Percentiles rank a stretch among this genome's conserved stretches.
phyloP scores from a whole-genome alignment of 2,888 invertebrate genomes.

The Nymphalis polychloros region DNA sequence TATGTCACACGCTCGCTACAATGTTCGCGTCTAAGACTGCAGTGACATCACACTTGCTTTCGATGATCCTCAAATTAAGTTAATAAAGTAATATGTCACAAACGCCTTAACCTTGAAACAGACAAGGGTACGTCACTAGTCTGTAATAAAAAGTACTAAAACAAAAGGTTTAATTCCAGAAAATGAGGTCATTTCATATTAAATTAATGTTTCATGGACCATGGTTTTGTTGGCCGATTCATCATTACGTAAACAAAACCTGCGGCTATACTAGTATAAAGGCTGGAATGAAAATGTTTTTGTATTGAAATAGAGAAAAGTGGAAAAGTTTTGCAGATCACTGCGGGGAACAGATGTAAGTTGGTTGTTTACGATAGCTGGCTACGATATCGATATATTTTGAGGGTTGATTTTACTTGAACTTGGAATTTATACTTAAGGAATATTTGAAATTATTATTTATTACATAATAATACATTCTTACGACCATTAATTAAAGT shows the following conservation, averaged over 20 bases:
- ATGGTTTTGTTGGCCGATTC: constrained; percentile 19
- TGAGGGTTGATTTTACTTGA: background rate
- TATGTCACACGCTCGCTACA: too few species aligned
- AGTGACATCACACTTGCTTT: too few species aligned
- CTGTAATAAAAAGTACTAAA: constrained; percentile 1
- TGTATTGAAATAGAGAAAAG: constrained; percentile 10
- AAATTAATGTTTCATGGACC: constrained; percentile 19
- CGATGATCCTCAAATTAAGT: too few species aligned
- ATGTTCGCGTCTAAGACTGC: too few species aligned
- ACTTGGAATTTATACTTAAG: background rate
- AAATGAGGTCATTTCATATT: constrained; percentile 24
- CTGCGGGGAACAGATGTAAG: constrained; percentile 27
- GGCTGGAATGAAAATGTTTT: constrained; percentile 13
- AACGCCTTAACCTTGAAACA: background rate
- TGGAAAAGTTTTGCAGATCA: constrained; percentile 17
- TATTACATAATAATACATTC: too few species aligned
- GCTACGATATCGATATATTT: constrained; percentile 4
- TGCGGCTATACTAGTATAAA: constrained; percentile 12
- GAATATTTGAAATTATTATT: background rate
- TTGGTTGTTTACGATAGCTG: constrained; percentile 9
- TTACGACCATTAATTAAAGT: too few species aligned
- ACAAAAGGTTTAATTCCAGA: background rate
- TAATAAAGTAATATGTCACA: too few species aligned
- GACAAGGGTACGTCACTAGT: background rate
- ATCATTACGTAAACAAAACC: constrained; percentile 18